phyloP scores from a whole-genome alignment of 2,113 vertebrate species.

The Rhinolophus ferrumequinum region DNA sequence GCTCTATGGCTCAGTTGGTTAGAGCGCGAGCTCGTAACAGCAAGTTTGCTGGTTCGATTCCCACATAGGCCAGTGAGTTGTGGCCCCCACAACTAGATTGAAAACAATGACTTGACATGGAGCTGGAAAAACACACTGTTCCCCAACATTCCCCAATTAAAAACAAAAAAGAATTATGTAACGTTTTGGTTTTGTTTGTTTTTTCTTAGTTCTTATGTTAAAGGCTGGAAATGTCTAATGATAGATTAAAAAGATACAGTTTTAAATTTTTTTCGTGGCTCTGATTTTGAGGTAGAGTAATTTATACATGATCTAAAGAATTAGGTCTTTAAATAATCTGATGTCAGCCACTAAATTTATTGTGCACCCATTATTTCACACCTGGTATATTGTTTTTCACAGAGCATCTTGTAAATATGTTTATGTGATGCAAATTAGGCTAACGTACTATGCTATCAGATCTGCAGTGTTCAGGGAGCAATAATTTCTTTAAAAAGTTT shows the following conservation, averaged over 20 bases:
- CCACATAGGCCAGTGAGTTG: no score
- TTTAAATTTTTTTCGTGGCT: conserved; percentile 59
- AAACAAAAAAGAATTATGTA: background rate
- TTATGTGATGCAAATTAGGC: conserved; percentile 67
- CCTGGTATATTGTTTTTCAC: conserved; percentile 55
- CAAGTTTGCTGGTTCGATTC: no score
- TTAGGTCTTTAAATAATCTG: conserved; percentile 51
- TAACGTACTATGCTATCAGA: conserved; percentile 47
- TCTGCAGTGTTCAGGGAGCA: conserved; percentile 67
- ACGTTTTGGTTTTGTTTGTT: background rate
- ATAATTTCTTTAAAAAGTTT: conserved; percentile 69
- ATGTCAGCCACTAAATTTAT: conserved; percentile 46
- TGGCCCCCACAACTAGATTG: no score
- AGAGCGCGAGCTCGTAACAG: no score
- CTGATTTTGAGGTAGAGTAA: conserved; percentile 50
- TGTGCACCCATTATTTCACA: conserved; percentile 49
- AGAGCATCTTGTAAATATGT: conserved; percentile 64
- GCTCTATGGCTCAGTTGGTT: no score
- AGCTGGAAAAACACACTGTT: no score
- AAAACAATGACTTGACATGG: no score
- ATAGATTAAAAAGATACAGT: background rate
- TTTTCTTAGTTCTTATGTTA: background rate
- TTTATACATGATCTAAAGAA: conserved; percentile 60
- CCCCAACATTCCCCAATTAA: no score
- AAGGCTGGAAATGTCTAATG: conserved; percentile 31